Evolutionary conservation across 2,888 invertebrate species (phyloP), one percentile per base, ranked within the genome.

Genomic region (Unio delphinus): DNA sequence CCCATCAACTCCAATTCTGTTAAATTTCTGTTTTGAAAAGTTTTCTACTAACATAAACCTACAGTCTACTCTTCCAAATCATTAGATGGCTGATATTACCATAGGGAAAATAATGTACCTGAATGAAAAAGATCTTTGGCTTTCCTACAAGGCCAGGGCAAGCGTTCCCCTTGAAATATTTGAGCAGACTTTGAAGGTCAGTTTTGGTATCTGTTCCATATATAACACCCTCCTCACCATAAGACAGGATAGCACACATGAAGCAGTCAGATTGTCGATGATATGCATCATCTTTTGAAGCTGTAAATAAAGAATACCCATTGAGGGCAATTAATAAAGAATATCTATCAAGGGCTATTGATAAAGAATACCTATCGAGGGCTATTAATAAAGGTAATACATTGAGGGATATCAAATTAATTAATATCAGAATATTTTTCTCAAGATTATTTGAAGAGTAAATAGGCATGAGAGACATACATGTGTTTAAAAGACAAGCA

Each of bases 141-240:
- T 96, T 96, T 55, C 97, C 97, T 81, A 96, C 95, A 62, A 98
- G 92, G 45, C 94, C 92, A 60, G 94, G 94, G 84, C 97, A 97
- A 79, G 93, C 93, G 92, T 93, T 91, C 3, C 91, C 91, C 34
- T 92, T 90, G 86, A 94, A 94, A 59, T 91, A 91, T 61, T 88
- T 90, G 91, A 93, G 92, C 5, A 95, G 83, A n/a, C 90, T 92
- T 61, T 97, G 96, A 62, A 96, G 93, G 86, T 95, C 95, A 88
- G 97, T 95, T 75, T 94, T 93, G 20, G 93, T 93, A 89, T 98
- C 96, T 87, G 93, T 94, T 56, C 96, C 96, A 90, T 95, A 97
- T 67, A 98, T 91, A 86, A 95, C 93, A 5, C 96, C 96, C 80
- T 95, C 91, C 88, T 97, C 97, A 55, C 98, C 98, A 87, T 98